These are phyloP conservation scores for Gephyroberyx darwinii DNA, from an alignment of 2,797 vertebrate species.

Conservation along the genomic window DNA sequence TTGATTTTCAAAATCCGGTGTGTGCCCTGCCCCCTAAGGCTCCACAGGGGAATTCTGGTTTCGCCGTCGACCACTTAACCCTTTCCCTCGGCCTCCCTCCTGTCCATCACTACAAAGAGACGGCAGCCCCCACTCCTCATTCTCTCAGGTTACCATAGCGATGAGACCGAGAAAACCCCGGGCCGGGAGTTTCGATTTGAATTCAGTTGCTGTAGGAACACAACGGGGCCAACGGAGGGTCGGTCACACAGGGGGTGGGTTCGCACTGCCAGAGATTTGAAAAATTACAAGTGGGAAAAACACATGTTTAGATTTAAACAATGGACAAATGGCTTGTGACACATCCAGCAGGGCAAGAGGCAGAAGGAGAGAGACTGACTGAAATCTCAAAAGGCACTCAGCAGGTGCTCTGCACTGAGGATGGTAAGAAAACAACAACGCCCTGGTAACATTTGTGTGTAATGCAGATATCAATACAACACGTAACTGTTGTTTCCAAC, in stretches of 20 bases:
- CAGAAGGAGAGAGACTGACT: conserved; percentile 38
- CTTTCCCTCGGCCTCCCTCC: conserved; percentile 72
- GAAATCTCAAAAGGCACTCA: conserved; percentile 42
- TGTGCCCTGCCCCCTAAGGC: conserved; percentile 62
- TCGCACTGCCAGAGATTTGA: conserved; percentile 73
- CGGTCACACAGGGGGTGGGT: conserved; percentile 26
- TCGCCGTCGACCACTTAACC: conserved; percentile 75
- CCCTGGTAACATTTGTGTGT: not conserved
- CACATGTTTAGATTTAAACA: conserved; percentile 65
- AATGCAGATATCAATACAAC: not conserved
- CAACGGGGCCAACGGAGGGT: conserved; percentile 55
- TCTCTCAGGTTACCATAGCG: conserved; percentile 84
- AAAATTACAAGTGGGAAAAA: conserved; percentile 70
- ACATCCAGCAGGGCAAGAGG: conserved; percentile 30
- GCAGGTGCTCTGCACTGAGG: conserved; percentile 40
- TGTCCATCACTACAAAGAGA: conserved; percentile 78
- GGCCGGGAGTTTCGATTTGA: conserved; percentile 82
- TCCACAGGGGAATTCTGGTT: conserved; percentile 58
- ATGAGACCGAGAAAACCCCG: conserved; percentile 73
- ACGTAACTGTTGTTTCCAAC: too few relatives aligned
- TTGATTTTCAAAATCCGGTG: conserved; percentile 77
- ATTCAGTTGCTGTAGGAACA: conserved; percentile 82
- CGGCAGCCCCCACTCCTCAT: conserved; percentile 66
- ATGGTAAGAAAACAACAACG: conserved; percentile 1
- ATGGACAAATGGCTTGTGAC: conserved; percentile 40